These are phyloP conservation scores for Cettia cetti DNA, from an alignment of 2,113 vertebrate species.

Conservation along the genomic window DNA sequence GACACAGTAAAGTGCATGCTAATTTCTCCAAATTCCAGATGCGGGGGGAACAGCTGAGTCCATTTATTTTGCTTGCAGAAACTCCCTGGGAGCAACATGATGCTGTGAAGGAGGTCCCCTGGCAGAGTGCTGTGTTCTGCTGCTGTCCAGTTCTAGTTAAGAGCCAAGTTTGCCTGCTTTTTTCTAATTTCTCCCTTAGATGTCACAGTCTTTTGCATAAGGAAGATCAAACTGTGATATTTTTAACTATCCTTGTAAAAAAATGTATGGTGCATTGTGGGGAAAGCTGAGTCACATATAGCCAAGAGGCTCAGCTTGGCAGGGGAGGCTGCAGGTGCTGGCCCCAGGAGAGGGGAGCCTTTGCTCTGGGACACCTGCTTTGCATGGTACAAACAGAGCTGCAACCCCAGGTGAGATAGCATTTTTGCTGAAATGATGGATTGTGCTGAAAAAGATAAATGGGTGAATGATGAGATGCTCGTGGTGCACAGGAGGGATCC, in stretches of 20 bases:
- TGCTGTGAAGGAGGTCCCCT: neutral
- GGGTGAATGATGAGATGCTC: neutral
- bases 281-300: neutral
- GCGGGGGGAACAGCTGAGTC: neutral
- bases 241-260: neutral
- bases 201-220: neutral
- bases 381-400: neutral
- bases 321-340: neutral
- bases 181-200: neutral
- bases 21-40: neutral
- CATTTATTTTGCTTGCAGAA: neutral
- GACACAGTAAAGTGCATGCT: neutral
- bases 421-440: neutral
- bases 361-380: neutral
- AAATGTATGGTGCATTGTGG: neutral
- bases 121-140: neutral
- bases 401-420: accelerated
- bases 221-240: neutral
- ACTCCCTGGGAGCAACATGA: accelerated
- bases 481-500: neutral
- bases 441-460: neutral
- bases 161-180: neutral
- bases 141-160: neutral
- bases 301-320: neutral
- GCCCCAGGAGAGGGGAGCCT: neutral